Percentiles rank a stretch among this genome's conserved stretches.
These are phyloP conservation scores for Anser cygnoides DNA, from an alignment of 2,113 vertebrate genomes.

Conservation along the genomic window DNA sequence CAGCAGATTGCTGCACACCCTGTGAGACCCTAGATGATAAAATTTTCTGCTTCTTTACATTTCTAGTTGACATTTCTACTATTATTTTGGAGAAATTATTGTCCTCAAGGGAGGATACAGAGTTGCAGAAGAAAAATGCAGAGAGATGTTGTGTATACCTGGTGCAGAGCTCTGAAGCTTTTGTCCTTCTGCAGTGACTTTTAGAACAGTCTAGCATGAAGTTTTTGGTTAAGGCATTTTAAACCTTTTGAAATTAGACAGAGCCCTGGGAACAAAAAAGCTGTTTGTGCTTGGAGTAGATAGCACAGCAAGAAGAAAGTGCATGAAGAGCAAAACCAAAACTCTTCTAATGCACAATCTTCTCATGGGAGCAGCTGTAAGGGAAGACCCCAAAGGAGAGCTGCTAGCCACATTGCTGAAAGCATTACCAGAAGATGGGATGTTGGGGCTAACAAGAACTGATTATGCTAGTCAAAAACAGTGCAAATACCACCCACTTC, in stretches of 20 bases:
- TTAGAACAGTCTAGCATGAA: neutral
- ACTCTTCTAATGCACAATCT: neutral
- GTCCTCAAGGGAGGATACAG: neutral
- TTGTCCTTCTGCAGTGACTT: neutral
- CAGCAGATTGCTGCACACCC: neutral
- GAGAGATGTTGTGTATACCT: neutral
- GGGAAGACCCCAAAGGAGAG: neutral
- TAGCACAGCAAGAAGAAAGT: neutral
- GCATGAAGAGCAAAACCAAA: neutral
- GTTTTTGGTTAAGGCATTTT: neutral
- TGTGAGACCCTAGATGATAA: neutral
- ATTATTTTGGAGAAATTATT: neutral
- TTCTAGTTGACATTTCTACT: neutral
- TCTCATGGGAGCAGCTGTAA: neutral
- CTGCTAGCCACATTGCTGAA: neutral
- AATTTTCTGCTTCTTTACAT: neutral
- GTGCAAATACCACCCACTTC: neutral
- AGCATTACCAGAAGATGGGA: neutral
- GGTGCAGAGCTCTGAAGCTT: neutral
- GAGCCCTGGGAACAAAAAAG: neutral
- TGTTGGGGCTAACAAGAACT: neutral
- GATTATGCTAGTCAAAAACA: neutral
- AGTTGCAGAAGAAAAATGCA: neutral
- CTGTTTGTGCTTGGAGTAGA: neutral
- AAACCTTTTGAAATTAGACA: neutral